Percentiles rank a stretch among this genome's conserved stretches.
Evolutionary conservation across 2,888 invertebrate genomes (phyloP).

Genomic region (Polydrusus pterygomalis): DNA sequence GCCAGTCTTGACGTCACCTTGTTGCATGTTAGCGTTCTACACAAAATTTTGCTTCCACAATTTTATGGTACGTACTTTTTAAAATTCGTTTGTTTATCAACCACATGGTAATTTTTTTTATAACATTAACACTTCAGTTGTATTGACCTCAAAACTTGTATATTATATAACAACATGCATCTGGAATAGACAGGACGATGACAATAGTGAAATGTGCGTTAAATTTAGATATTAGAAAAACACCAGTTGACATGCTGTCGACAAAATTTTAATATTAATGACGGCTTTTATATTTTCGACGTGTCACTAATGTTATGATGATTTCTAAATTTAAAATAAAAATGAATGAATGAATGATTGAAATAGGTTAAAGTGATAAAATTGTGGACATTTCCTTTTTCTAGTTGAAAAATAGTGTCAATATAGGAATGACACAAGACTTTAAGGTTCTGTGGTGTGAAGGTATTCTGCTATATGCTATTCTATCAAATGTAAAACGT

Average conservation of each 20-base stretch:
- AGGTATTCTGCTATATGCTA: no score
- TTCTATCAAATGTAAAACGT: no score
- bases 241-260: conserved; percentile 27
- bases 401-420: no score
- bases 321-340: conserved; percentile 5
- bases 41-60: no score
- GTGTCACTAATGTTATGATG: conserved; percentile 2
- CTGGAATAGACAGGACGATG: conserved; percentile 7
- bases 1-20: no score
- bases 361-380: neutral
- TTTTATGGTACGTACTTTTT: neutral
- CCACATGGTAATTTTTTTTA: conserved; percentile 23
- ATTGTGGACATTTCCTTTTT: no score
- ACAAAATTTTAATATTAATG: conserved; percentile 5
- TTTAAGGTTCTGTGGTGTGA: no score
- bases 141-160: conserved; percentile 7
- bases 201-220: conserved; percentile 24
- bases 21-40: no score
- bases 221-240: conserved; percentile 32
- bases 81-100: conserved; percentile 1
- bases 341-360: neutral
- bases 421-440: no score
- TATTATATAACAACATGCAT: conserved; percentile 11
- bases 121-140: conserved; percentile 7
- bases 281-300: conserved; percentile 9